Evolutionary conservation across 2,797 vertebrate genomes (phyloP).

Genomic region (Xerus rutilus): DNA sequence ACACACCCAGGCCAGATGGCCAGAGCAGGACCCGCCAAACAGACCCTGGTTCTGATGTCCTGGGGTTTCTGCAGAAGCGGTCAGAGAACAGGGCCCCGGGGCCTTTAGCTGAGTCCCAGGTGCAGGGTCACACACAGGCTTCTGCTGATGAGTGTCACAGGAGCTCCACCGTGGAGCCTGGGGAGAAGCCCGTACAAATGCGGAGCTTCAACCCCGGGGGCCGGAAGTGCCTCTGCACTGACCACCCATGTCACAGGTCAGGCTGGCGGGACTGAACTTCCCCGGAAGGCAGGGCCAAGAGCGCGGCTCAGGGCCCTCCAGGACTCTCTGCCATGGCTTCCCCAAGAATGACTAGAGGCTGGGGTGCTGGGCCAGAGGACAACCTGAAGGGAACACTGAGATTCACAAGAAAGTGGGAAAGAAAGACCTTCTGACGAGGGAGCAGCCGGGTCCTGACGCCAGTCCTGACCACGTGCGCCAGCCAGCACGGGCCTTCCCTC

Average conservation of each 20-base stretch:
- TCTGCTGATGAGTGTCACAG: not conserved
- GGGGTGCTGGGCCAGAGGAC: not conserved
- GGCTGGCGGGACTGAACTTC: not conserved
- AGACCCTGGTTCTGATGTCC: not conserved
- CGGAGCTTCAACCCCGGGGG: not conserved
- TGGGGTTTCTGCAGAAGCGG: not conserved
- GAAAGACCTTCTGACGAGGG: not conserved
- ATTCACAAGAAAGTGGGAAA: not conserved
- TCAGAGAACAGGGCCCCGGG: not conserved
- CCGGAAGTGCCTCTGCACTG: not conserved
- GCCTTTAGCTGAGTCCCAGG: slow-evolving; percentile 18
- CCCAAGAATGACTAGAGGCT: not conserved
- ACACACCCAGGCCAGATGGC: not conserved
- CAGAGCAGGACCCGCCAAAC: not conserved
- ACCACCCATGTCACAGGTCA: accelerated
- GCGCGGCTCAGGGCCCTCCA: not conserved
- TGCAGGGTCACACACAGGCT: not conserved
- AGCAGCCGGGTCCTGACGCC: not conserved
- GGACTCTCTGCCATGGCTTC: not conserved
- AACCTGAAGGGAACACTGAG: not conserved
- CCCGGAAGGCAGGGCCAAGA: not conserved
- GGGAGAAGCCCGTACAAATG: accelerated
- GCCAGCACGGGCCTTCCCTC: not conserved
- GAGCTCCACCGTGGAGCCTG: not conserved
- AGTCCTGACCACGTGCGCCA: not conserved